A percentile compares a stretch with the other conserved stretches of the same genome.
Evolutionary conservation across 2,888 invertebrate genomes (phyloP).

Genomic region (Aphidius colemani): DNA sequence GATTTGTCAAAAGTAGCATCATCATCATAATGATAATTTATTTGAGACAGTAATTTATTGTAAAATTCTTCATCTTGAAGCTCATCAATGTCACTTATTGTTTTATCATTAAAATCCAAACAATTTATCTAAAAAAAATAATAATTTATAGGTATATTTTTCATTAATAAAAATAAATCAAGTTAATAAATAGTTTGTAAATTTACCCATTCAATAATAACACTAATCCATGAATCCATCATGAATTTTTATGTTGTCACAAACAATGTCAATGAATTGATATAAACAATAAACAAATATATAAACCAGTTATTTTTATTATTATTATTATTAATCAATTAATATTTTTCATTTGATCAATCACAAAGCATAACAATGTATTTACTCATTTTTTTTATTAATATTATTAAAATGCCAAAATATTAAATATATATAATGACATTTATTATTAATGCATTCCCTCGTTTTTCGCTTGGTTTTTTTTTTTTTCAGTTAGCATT

Average conservation of each 20-base stretch:
- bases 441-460: no score
- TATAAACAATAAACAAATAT: no score
- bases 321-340: no score
- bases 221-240: slow-evolving; percentile 43
- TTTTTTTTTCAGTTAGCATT: no score
- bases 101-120: slow-evolving; percentile 44
- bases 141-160: slow-evolving; percentile 9
- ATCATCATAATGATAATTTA: not conserved
- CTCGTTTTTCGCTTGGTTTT: no score
- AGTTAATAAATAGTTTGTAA: not conserved
- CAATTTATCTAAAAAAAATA: slow-evolving; percentile 62
- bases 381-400: no score
- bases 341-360: no score
- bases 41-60: slow-evolving; percentile 39
- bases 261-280: not conserved
- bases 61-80: slow-evolving; percentile 43
- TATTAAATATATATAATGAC: no score
- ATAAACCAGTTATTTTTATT: no score
- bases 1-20: not conserved
- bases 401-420: no score
- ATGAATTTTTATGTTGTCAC: slow-evolving; percentile 3
- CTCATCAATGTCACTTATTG: slow-evolving; percentile 39
- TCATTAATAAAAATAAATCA: not conserved
- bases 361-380: no score
- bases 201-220: slow-evolving; percentile 46